Evolutionary conservation across 2,888 invertebrate species (phyloP).

Genomic region (Parnassius glacialis): DNA sequence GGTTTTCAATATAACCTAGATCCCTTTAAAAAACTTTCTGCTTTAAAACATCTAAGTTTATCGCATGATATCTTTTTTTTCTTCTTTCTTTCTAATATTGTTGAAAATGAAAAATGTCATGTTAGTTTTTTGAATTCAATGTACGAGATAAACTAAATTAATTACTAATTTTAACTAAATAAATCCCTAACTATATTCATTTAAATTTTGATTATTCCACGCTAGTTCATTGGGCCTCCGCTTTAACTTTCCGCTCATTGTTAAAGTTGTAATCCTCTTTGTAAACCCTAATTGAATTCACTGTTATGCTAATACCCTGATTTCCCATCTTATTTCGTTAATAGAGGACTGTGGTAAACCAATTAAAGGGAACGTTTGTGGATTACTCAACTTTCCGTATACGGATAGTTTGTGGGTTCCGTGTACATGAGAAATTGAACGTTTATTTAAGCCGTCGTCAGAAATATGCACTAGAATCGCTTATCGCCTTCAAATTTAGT

Average conservation of each 20-base stretch:
- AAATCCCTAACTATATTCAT: conserved; percentile 40
- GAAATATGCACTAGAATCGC: conserved; percentile 32
- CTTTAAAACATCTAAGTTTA: too few relatives aligned
- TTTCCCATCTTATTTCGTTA: conserved; percentile 81
- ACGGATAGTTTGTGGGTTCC: conserved; percentile 63
- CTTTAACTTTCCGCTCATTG: conserved; percentile 76
- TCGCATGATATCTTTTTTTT: too few relatives aligned
- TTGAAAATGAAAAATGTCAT: too few relatives aligned
- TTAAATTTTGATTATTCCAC: conserved; percentile 75
- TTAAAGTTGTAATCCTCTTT: conserved; percentile 81
- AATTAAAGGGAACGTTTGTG: conserved; percentile 77
- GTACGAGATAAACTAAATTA: too few relatives aligned
- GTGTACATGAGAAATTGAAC: conserved; percentile 57
- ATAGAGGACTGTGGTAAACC: conserved; percentile 79
- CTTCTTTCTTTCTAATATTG: too few relatives aligned
- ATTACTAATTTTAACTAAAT: neutral
- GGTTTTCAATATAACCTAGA: too few relatives aligned
- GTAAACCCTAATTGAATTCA: conserved; percentile 79
- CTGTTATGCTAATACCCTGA: conserved; percentile 81
- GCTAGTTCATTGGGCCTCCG: conserved; percentile 70
- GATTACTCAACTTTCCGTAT: conserved; percentile 74
- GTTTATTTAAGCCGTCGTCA: conserved; percentile 43
- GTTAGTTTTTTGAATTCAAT: too few relatives aligned
- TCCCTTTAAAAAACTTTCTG: too few relatives aligned
- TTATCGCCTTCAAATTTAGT: conserved; percentile 37